Percentiles rank a stretch among this genome's conserved stretches.
Conservation (phyloP, 2,113 vertebrate species). For the Arenaria interpres region DNA sequence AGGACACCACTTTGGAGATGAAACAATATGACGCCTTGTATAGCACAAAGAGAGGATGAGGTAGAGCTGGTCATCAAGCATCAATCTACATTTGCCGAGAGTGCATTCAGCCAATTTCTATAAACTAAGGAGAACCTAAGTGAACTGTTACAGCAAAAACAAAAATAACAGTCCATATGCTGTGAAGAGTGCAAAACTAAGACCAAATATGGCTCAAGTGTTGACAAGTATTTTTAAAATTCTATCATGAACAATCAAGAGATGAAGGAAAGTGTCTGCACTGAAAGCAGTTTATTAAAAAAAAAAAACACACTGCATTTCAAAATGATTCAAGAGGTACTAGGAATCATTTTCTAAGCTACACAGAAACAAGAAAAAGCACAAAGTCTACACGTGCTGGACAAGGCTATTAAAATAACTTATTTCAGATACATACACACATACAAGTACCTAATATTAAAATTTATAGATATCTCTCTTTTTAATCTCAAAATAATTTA, state of each 20-base stretch:
- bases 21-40: background rate
- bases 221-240: conserved; percentile 4
- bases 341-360: background rate
- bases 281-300: background rate
- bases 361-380: background rate
- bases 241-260: background rate
- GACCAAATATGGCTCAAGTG: background rate
- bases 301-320: background rate
- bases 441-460: background rate
- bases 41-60: background rate
- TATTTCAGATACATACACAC: background rate
- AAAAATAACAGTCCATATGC: background rate
- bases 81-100: background rate
- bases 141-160: background rate
- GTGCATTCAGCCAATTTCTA: background rate
- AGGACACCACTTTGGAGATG: background rate
- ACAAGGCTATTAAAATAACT: background rate
- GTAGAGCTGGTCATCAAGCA: background rate
- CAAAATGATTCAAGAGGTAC: background rate
- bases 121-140: background rate
- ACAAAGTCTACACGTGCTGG: background rate
- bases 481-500: background rate
- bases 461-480: background rate
- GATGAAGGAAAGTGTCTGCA: background rate
- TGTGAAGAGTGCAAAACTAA: background rate